Evolutionary conservation across 2,113 vertebrate genomes (phyloP), one percentile per base, ranked within the genome.

Genomic region (Speoplatyrhinus poulsoni): DNA sequence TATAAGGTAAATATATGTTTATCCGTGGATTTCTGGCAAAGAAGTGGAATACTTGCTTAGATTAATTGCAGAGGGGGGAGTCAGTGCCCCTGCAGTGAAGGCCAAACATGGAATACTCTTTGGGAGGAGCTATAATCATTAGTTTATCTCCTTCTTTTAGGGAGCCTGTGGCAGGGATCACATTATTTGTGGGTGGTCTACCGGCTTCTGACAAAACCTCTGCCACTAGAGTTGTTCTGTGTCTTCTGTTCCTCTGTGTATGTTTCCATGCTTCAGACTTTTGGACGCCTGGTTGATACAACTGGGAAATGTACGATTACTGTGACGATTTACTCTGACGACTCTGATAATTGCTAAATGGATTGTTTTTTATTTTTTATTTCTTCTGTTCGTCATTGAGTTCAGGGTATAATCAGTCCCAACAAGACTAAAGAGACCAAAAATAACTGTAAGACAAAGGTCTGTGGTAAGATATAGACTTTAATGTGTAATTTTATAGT

Each of bases 111-210:
- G 55, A 77, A 62, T 77, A 69, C 61, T 62, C 36, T 32, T 58
- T 71, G 69, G 80, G 79, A 83, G 87, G 80, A 26, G 26, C 26
- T 26, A 26, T n/a, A 50, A 71, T 73, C 80, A 72, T 77, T 76
- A 66, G 72, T 67, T 72, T 47, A 65, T 76, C 82, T 85, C 69
- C 65, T 83, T 82, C 85, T 79, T 79, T 72, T 81, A 72, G 58
- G 79, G 71, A 73, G 60, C 61, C 67, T 54, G n/a, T 60, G 74
- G 81, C 67, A 81, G 57, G 60, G 13, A 60, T 65, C 60, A 52
- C 60, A 61, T 54, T 36, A 70, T 41, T 41, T 6, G 60, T 63
- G 76, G 69, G 64, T 15, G 46, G 65, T 75, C 52, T n/a, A 47
- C 36, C 7, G 3, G 46, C 62, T 72, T 16, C 65, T 69, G 65